phyloP scores from a whole-genome alignment of 2,113 vertebrate genomes.

The Pachyramphus minor region DNA sequence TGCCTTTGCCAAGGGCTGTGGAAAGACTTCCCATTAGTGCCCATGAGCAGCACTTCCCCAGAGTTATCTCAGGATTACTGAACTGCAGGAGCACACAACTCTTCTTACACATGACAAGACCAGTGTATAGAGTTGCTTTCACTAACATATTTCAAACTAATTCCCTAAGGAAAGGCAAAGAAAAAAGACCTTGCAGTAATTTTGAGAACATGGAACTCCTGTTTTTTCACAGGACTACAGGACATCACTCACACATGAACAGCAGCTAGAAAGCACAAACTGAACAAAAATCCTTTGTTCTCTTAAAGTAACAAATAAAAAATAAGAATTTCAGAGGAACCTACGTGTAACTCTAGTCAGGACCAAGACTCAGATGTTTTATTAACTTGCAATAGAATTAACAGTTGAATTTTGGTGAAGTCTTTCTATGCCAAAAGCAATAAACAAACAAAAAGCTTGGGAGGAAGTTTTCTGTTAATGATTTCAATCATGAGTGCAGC shows the following conservation, averaged over 20 bases:
- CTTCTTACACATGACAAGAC: not conserved
- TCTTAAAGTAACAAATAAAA: not conserved
- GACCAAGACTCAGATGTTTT: not conserved
- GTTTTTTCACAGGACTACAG: not conserved
- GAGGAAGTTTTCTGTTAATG: not conserved
- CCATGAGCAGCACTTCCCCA: not conserved
- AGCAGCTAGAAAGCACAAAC: not conserved
- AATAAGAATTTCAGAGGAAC: not conserved
- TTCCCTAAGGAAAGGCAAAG: not conserved
- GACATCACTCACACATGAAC: not conserved
- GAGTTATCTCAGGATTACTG: not conserved
- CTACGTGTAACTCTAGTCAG: not conserved
- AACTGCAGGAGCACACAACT: not conserved
- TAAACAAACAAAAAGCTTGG: not conserved
- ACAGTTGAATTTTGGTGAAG: not conserved
- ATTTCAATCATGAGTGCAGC: not conserved
- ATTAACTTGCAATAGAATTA: not conserved
- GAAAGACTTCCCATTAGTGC: not conserved
- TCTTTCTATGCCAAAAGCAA: not conserved
- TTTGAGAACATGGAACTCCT: not conserved
- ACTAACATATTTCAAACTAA: not conserved
- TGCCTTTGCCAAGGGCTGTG: not conserved
- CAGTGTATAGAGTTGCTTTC: not conserved
- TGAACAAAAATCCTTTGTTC: not conserved
- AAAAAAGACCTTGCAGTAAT: not conserved